Conservation (phyloP, 2,888 invertebrate species). For the Acronicta alni region DNA sequence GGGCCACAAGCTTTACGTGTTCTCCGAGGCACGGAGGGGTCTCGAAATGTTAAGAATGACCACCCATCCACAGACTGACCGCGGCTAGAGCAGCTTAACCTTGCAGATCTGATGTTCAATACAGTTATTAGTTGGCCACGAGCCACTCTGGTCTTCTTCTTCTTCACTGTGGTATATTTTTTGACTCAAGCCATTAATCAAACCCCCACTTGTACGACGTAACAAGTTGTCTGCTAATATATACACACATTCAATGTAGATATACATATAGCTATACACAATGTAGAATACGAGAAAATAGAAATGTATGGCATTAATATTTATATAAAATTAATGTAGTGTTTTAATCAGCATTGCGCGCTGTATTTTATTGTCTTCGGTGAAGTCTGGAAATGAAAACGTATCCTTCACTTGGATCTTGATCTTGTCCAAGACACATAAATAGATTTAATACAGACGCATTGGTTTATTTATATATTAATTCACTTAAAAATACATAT, state of each 20-base stretch:
- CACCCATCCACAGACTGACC: no score
- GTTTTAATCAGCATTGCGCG: conserved; percentile 21
- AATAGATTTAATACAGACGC: not conserved
- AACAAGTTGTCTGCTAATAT: conserved; percentile 27
- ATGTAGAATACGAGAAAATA: not conserved
- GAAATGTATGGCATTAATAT: conserved; percentile 29
- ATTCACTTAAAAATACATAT: no score
- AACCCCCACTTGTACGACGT: conserved; percentile 19
- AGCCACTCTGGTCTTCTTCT: conserved; percentile 44
- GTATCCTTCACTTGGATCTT: no score
- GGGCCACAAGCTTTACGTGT: no score
- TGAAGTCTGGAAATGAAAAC: not conserved
- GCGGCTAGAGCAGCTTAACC: no score
- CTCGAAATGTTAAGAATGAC: no score
- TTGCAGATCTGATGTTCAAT: no score
- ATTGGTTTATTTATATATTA: no score
- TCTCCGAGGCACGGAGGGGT: no score
- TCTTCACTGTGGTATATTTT: conserved; percentile 46
- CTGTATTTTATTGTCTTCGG: conserved; percentile 19
- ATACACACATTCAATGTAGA: not conserved
- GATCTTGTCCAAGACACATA: no score
- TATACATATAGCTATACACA: not conserved
- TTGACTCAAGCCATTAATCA: conserved; percentile 45
- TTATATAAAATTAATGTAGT: conserved; percentile 25
- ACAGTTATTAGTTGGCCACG: no score